phyloP scores from a whole-genome alignment of 2,888 invertebrate species.

The Dolomedes plantarius region DNA sequence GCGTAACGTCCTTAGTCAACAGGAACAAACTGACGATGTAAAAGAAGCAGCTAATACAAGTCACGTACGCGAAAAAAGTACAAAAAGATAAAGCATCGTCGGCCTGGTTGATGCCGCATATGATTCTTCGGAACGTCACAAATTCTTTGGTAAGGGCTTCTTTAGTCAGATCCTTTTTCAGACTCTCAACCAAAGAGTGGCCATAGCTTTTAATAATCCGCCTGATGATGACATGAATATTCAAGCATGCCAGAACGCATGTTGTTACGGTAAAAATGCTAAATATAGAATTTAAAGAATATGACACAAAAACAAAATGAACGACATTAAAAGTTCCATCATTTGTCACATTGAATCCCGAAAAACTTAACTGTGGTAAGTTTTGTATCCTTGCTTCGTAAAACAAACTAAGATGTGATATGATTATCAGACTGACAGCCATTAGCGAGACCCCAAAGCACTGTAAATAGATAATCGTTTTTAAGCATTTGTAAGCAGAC shows the following conservation, averaged over 20 bases:
- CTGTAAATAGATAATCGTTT: constrained; percentile 28
- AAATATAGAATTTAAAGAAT: constrained; percentile 24
- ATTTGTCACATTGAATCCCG: constrained; percentile 31
- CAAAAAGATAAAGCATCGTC: constrained; percentile 47
- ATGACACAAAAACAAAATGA: constrained; percentile 10
- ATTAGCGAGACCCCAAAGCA: constrained; percentile 4
- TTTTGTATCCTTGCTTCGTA: constrained; percentile 14
- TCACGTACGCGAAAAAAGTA: constrained; percentile 42
- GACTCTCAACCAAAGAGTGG: constrained; percentile 4
- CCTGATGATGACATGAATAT: constrained; percentile 47
- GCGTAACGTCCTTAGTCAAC: neutral
- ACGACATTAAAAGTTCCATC: constrained; percentile 5
- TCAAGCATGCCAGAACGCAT: constrained; percentile 23
- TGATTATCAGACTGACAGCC: neutral
- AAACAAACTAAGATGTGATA: constrained; percentile 12
- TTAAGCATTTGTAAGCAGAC: constrained; percentile 43
- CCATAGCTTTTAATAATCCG: constrained; percentile 26
- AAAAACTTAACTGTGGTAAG: neutral
- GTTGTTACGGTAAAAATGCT: constrained; percentile 22
- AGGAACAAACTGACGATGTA: constrained; percentile 41
- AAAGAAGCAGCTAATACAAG: constrained; percentile 62
- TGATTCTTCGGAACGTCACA: constrained; percentile 34
- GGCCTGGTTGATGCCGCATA: constrained; percentile 32
- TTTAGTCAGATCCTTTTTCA: constrained; percentile 11
- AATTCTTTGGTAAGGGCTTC: constrained; percentile 27